A percentile compares a stretch with the other conserved stretches of the same genome.
phyloP scores from a whole-genome alignment of 2,113 vertebrate species.

The Progne subis region DNA sequence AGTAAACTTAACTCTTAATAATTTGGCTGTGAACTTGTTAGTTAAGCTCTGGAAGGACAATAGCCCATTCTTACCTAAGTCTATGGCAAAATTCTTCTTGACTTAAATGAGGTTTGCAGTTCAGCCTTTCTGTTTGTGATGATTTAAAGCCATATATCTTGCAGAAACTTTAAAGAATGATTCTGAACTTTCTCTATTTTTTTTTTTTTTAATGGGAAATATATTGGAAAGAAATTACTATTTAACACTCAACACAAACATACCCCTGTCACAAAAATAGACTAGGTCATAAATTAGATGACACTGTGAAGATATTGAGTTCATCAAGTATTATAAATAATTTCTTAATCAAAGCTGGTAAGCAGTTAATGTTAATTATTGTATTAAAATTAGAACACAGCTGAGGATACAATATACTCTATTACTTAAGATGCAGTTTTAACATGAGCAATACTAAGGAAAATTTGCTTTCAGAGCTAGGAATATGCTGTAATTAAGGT shows the following conservation, averaged over 20 bases:
- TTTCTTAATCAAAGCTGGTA: conserved; percentile 40
- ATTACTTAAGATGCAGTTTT: conserved; percentile 1
- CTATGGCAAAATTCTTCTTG: not conserved
- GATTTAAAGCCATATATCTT: not conserved
- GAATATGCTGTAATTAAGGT: conserved; percentile 19
- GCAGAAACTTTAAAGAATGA: not conserved
- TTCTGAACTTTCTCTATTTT: not conserved
- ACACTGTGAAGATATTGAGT: not conserved
- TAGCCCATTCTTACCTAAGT: not conserved
- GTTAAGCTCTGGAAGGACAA: not conserved
- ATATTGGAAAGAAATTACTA: not conserved
- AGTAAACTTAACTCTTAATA: not conserved
- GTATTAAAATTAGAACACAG: not conserved
- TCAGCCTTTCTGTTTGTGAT: not conserved
- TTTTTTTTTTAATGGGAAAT: not conserved
- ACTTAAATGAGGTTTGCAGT: not conserved
- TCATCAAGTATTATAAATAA: not conserved
- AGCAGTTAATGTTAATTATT: conserved; percentile 26
- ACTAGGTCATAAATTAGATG: not conserved
- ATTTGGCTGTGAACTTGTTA: not conserved
- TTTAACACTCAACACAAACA: not conserved
- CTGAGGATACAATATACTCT: not conserved
- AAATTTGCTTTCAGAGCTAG: conserved; percentile 32
- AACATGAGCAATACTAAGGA: not conserved
- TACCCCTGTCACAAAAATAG: not conserved